Evolutionary conservation across 1,140 invertebrate species (phyloP), one percentile per base, ranked within the genome.

Genomic region (Drosophila ananassae): DNA sequence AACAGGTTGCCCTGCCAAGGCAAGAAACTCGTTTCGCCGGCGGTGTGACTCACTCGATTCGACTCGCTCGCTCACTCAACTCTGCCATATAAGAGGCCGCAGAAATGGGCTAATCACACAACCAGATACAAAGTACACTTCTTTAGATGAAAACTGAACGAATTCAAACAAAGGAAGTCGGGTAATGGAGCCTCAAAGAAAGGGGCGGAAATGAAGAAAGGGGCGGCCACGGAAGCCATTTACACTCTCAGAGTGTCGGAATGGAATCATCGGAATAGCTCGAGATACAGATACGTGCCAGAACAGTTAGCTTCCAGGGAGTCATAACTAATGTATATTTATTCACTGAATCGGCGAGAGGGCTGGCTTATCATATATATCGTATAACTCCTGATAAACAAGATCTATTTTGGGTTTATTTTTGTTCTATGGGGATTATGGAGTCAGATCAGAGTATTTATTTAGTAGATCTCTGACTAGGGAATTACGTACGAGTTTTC

Each of bases 31-130:
- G 67, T 71, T 71, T 71, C 64, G 54, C 61, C 54, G 54, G 55
- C 56, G 39, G 28, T 39, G 32, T 71, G 64, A 71, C 64, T 71
- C 67, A 71, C 66, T 64, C 44, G 13, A 24, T 44, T 21, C 10
- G n/a, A 17, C 25, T n/a, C 25, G 13, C 28, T 8, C 7, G 34
- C 34, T 9, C 25, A 32, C 39, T 44, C 41, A 44, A 37, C 30
- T 53, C 51, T 24, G 51, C 17, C 44, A 37, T 67, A 68, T 37
- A 68, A 28, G 25, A 69, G 13, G 50, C 63, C 52, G 52, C 64
- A 71, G 64, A 69, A 71, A 71, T 71, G 67, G 67, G 67, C 67
- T 71, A 71, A 71, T 71, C 67, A 71, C 67, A 71, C 67, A 71
- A 25, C 46, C 66, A 69, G 51, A 69, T 57, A 69, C 67, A 71